Conservation (phyloP, 2,888 invertebrate species). For the Drosophila austrosaltans region DNA sequence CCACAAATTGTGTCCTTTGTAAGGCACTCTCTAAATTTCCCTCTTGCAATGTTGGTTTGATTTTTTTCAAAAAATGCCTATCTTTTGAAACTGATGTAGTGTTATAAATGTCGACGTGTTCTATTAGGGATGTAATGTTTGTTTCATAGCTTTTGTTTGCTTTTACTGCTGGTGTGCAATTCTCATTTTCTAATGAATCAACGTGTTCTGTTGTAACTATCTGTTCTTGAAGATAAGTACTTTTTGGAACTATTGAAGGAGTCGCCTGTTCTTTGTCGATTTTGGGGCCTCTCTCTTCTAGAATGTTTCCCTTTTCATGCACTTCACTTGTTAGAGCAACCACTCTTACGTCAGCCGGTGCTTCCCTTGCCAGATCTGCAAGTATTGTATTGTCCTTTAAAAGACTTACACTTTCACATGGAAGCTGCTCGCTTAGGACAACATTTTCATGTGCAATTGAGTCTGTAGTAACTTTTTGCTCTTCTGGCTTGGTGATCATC, state of each 20-base stretch:
- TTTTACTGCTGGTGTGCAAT: slow-evolving; percentile 38
- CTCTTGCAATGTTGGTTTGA: slow-evolving; percentile 28
- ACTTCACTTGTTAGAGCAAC: slow-evolving; percentile 52
- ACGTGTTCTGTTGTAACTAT: slow-evolving; percentile 63
- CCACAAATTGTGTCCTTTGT: slow-evolving; percentile 33
- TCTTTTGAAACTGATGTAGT: slow-evolving; percentile 12
- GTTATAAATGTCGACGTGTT: slow-evolving; percentile 37
- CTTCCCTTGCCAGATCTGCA: slow-evolving; percentile 48
- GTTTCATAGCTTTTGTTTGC: slow-evolving; percentile 45
- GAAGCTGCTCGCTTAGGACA: slow-evolving; percentile 55
- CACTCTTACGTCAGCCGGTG: slow-evolving; percentile 32
- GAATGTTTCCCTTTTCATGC: slow-evolving; percentile 53
- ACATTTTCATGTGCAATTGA: slow-evolving; percentile 50
- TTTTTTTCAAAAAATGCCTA: slow-evolving; percentile 20
- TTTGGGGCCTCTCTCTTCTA: slow-evolving; percentile 28
- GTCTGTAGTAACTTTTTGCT: slow-evolving; percentile 28
- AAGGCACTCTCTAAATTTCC: slow-evolving; percentile 23
- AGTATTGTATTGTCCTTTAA: slow-evolving; percentile 11
- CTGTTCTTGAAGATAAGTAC: slow-evolving; percentile 73
- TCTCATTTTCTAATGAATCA: slow-evolving; percentile 44
- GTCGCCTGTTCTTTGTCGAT: slow-evolving; percentile 34
- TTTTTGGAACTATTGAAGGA: slow-evolving; percentile 61
- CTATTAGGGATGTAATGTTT: slow-evolving; percentile 31
- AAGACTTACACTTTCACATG: slow-evolving; percentile 64
- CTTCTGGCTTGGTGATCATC: slow-evolving; percentile 17